These are phyloP conservation scores for Sparidentex hasta DNA, from an alignment of 2,797 vertebrate species.

Conservation along the genomic window DNA sequence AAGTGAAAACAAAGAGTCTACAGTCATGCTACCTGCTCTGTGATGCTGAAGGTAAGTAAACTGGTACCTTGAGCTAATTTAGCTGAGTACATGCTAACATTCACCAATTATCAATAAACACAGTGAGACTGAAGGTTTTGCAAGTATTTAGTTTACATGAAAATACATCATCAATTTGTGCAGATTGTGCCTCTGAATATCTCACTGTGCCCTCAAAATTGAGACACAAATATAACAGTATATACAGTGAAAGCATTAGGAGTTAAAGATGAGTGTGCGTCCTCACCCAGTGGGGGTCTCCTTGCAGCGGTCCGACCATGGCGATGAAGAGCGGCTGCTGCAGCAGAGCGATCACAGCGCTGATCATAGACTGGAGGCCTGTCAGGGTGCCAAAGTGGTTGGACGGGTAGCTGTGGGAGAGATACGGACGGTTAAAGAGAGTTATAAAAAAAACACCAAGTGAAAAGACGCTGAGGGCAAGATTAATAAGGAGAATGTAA, in stretches of 20 bases:
- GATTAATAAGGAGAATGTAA: not conserved
- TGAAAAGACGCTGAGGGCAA: not conserved
- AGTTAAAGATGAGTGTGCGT: not conserved
- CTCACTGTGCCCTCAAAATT: not conserved
- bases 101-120: no score
- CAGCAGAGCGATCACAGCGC: slow-evolving; percentile 90
- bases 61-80: no score
- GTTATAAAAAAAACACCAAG: slow-evolving; percentile 1
- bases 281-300: slow-evolving; percentile 90
- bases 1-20: no score
- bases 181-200: not conserved
- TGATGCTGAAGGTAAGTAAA: no score
- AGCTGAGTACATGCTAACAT: no score
- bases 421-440: slow-evolving; percentile 9
- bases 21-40: no score
- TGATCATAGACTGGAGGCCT: slow-evolving; percentile 94
- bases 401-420: slow-evolving; percentile 88
- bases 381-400: slow-evolving; percentile 94
- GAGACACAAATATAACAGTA: not conserved
- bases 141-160: no score
- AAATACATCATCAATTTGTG: no score
- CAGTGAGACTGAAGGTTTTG: no score
- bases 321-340: slow-evolving; percentile 92
- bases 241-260: no score
- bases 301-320: slow-evolving; percentile 87